These are phyloP conservation scores for Omphaloscelis lunosa DNA, from an alignment of 2,888 invertebrate species.

Conservation along the genomic window DNA sequence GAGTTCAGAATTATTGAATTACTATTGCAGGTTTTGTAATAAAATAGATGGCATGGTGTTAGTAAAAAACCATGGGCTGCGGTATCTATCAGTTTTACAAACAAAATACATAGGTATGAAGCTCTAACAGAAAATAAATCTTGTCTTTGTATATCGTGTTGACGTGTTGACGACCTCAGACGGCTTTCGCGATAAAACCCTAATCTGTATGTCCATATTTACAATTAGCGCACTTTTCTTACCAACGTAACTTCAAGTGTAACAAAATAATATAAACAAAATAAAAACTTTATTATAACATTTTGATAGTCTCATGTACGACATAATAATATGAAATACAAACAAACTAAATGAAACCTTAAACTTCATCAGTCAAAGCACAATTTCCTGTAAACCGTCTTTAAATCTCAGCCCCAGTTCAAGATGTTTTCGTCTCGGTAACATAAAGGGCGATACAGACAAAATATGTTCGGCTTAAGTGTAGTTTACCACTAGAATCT, in stretches of 20 bases:
- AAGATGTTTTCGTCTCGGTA: conserved; percentile 6
- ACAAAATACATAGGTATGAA: background rate
- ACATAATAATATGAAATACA: background rate
- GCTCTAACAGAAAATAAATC: background rate
- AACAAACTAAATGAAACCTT: background rate
- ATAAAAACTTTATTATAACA: background rate
- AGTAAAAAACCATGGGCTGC: no score
- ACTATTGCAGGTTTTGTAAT: background rate
- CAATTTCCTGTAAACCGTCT: background rate
- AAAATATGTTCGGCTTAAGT: conserved; percentile 25
- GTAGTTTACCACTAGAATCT: conserved; percentile 13
- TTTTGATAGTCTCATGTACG: background rate
- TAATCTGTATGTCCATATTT: no score
- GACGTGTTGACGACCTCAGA: background rate
- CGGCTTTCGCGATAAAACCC: background rate
- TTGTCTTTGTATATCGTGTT: background rate
- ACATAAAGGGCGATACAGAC: conserved; percentile 17
- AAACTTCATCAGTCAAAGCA: background rate
- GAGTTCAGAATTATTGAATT: background rate
- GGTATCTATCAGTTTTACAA: background rate
- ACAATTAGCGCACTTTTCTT: no score
- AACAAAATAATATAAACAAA: background rate
- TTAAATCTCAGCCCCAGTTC: background rate
- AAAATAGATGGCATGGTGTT: background rate
- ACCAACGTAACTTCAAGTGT: background rate